These are phyloP conservation scores for Sminthurides aquaticus DNA, from an alignment of 2,888 invertebrate genomes.

Conservation along the genomic window DNA sequence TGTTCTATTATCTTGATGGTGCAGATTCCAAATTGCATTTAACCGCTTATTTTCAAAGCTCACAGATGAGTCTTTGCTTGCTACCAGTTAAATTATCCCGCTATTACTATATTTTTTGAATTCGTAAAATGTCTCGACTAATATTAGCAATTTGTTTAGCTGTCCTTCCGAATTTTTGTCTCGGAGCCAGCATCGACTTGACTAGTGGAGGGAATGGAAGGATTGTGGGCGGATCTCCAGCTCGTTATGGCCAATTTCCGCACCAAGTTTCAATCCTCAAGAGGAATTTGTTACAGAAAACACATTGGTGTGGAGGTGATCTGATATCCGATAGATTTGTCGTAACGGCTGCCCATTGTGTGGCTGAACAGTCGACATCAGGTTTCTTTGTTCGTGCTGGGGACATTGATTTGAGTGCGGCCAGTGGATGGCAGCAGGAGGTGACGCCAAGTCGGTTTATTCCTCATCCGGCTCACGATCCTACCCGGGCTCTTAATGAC, in stretches of 20 bases:
- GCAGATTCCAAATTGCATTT: too few relatives aligned
- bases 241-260: constrained; percentile 14
- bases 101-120: too few relatives aligned
- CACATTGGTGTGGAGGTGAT: background rate
- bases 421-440: background rate
- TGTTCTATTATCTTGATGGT: too few relatives aligned
- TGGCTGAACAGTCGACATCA: background rate
- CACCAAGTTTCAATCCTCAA: constrained; percentile 16
- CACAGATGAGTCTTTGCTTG: too few relatives aligned
- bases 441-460: constrained; percentile 1
- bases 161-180: too few relatives aligned
- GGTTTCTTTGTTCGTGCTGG: constrained; percentile 2
- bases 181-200: too few relatives aligned
- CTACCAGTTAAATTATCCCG: too few relatives aligned
- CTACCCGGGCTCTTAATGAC: constrained; percentile 4
- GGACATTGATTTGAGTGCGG: background rate
- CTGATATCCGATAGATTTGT: background rate
- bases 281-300: background rate
- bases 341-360: constrained; percentile 2
- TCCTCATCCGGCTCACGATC: background rate
- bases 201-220: background rate
- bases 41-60: too few relatives aligned
- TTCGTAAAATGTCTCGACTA: too few relatives aligned
- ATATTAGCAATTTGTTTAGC: too few relatives aligned
- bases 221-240: constrained; percentile 21